Evolutionary conservation across 2,888 invertebrate species (phyloP), one percentile per base, ranked within the genome.

Genomic region (Esperia sulphurella): DNA sequence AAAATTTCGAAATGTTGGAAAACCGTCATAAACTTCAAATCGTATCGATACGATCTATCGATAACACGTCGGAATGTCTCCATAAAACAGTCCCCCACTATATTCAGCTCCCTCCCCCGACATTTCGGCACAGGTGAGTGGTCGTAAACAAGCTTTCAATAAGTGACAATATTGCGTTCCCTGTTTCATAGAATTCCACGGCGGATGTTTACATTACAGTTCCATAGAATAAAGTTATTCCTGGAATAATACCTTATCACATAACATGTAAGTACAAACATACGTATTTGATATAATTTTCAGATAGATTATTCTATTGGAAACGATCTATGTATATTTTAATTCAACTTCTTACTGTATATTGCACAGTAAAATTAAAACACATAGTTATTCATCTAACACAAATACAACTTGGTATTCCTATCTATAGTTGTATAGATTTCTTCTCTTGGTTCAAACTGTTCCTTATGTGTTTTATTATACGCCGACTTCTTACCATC

Each of bases 91-190:
- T n/a, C 12, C 44, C 52, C 31, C 13, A 7, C 43, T 43, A 33
- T 42, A 28, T 21, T 21, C 21, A 21, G 21, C 21, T n/a, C n/a
- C n/a, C 46, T 31, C 14, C 45, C 55, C 52, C 57, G 63, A 65
- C 54, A 53, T 63, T 58, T 62, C 70, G 78, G 76, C 57, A 62
- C 70, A 79, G 76, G 74, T 79, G 72, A 75, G 66, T 71, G 72
- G 58, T 72, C 68, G 72, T 74, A 75, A 77, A 79, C 71, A 75
- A 68, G 65, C 59, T 59, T 65, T 53, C 68, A 71, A 71, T 75
- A 78, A 75, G 71, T 72, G 44, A 43, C 43, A 73, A 71, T 74
- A 75, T 71, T 73, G 65, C 68, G 68, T 65, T 64, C 66, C 66
- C 39, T 57, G 58, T 55, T 5, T 8, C 39, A 39, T 39, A 39